Evolutionary conservation across 2,888 invertebrate genomes (phyloP).

Genomic region (Loripinus fragilis): DNA sequence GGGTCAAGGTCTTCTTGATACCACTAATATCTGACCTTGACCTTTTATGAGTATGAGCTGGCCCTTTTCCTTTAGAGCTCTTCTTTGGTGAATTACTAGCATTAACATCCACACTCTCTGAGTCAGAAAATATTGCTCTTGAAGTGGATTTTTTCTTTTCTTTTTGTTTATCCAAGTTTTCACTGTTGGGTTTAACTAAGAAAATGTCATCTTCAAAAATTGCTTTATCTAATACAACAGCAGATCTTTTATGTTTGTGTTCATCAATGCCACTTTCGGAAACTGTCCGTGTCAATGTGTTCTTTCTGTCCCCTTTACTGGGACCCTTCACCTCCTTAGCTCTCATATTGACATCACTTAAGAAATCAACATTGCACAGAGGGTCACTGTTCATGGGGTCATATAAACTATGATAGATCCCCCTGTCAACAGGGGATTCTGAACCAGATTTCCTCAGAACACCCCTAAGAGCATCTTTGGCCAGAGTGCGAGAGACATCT

Average conservation of each 20-base stretch:
- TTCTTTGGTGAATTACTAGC: slow-evolving; percentile 33
- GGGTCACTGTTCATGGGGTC: slow-evolving; percentile 70
- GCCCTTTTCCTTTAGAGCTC: slow-evolving; percentile 35
- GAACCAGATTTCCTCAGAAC: slow-evolving; percentile 74
- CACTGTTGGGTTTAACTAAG: slow-evolving; percentile 32
- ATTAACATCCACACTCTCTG: slow-evolving; percentile 56
- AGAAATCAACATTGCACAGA: slow-evolving; percentile 65
- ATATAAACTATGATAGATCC: slow-evolving; percentile 65
- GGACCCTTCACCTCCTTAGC: slow-evolving; percentile 26
- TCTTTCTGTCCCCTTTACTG: slow-evolving; percentile 25
- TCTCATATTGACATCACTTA: slow-evolving; percentile 41
- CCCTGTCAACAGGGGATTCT: slow-evolving; percentile 51
- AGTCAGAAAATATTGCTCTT: slow-evolving; percentile 64
- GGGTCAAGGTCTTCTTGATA: slow-evolving; percentile 40
- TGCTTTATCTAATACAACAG: slow-evolving; percentile 54
- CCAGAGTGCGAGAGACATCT: slow-evolving; percentile 64
- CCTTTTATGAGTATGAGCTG: slow-evolving; percentile 67
- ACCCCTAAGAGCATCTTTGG: slow-evolving; percentile 69
- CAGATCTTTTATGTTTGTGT: slow-evolving; percentile 14
- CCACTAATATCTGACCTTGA: slow-evolving; percentile 72
- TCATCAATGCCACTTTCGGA: slow-evolving; percentile 48
- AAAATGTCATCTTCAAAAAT: slow-evolving; percentile 52
- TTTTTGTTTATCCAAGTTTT: slow-evolving; percentile 8
- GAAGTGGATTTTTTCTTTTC: background rate
- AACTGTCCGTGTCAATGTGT: slow-evolving; percentile 44